Base-by-base conservation (phyloP, 1,140 invertebrate species). In the Dinothrombium tinctorium region DNA sequence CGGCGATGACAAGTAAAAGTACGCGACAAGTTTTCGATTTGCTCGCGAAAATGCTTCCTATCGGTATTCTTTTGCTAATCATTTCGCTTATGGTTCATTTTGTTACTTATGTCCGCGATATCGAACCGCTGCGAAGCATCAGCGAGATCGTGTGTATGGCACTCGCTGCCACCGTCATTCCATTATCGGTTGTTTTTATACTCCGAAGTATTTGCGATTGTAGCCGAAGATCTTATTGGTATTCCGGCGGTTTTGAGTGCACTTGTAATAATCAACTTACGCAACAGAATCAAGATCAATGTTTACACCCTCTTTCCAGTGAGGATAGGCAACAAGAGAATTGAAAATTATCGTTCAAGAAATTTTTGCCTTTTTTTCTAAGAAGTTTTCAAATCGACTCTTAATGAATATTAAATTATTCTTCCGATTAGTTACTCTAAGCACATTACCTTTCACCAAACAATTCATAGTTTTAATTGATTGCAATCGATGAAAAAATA, bases 111-210 rank as follows among this genome's bases (percentile, higher is more conserved):
- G 37, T 39, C 17, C n/a, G 20, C 9, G 37, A 21, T 2, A 9
- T 20, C 14, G 37, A 39, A 21, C 23, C 23, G 11, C n/a, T 25
- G 4, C 20, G 20, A n/a, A 23, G 23, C 14, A 23, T 39, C 20
- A 20, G n/a, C 12, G n/a, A 21, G 14, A 20, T 39, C 12, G 26
- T 39, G 24, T 39, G 37, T 28, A 39, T 39, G 4, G 14, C n/a
- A 7, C 37, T 39, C 9, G 37, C 37, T n/a, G 12, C 12, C 8
- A 25, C 23, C 26, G 37, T 39, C 11, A 17, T 39, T 28, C 20
- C 37, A n/a, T 17, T 39, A 7, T 39, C 37, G 4, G 14, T 25
- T 39, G 37, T 25, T 8, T 39, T 39, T 17, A 39, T 39, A 8
- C 3, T 28, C 3, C 24, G 26, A 28, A 39, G n/a, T 5, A 24